A percentile compares a stretch with the other conserved stretches of the same genome.
Evolutionary conservation across 2,888 invertebrate species (phyloP).

Genomic region (Patella caerulea): DNA sequence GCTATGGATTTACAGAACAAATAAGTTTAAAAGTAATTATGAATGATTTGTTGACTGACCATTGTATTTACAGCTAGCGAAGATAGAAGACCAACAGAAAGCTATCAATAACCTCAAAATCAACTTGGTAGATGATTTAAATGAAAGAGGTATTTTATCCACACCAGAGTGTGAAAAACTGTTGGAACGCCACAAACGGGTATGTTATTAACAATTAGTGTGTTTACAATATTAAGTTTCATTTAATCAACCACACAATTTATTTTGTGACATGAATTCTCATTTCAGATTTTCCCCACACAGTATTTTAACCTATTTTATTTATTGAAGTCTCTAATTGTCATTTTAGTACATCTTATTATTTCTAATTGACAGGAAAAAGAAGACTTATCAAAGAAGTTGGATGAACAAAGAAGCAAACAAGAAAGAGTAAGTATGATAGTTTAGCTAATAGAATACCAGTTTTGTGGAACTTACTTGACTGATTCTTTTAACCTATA

Average conservation of each 20-base stretch:
- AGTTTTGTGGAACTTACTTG: no score
- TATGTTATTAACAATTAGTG: conserved; percentile 19
- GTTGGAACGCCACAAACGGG: conserved; percentile 63
- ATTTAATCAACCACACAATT: neutral
- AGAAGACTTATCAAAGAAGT: conserved; percentile 57
- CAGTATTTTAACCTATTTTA: no score
- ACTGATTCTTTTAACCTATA: no score
- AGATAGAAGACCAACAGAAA: conserved; percentile 69
- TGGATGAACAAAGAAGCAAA: conserved; percentile 58
- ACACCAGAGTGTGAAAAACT: conserved; percentile 65
- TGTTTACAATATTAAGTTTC: conserved; percentile 4
- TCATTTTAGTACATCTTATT: neutral
- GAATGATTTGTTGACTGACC: no score
- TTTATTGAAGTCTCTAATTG: no score
- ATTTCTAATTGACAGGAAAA: conserved; percentile 52
- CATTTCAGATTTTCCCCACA: no score
- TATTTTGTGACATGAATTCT: no score
- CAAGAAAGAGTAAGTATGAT: conserved; percentile 61
- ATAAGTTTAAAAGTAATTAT: no score
- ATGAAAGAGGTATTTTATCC: conserved; percentile 61
- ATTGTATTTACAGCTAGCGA: conserved; percentile 55
- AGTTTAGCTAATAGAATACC: no score
- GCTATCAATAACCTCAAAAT: conserved; percentile 68
- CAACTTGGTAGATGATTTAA: conserved; percentile 69
- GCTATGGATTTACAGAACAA: no score